These are phyloP conservation scores for Onychostoma macrolepis DNA, from an alignment of 2,113 vertebrate genomes.

Conservation along the genomic window DNA sequence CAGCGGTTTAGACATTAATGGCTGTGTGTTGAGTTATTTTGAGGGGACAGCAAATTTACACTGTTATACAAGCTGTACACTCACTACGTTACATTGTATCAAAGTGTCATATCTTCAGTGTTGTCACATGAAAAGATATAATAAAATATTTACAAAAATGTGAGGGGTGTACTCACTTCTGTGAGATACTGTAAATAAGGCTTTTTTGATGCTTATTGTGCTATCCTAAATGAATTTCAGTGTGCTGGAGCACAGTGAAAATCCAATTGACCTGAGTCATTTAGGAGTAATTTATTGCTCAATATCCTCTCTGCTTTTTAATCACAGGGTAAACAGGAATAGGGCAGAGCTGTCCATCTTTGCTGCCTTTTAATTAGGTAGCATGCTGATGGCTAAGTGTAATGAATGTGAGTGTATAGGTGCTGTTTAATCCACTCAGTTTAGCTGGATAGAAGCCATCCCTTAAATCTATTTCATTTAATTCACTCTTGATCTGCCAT, in stretches of 20 bases:
- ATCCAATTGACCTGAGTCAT: conserved; percentile 59
- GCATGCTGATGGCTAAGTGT: conserved; percentile 54
- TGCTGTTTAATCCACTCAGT: conserved; percentile 66
- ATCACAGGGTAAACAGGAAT: conserved; percentile 52
- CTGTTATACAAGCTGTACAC: too few species aligned
- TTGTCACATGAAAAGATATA: too few species aligned
- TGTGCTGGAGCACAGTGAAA: conserved; percentile 30
- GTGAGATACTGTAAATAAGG: not conserved
- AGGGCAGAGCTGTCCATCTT: conserved; percentile 29
- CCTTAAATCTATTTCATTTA: conserved; percentile 66
- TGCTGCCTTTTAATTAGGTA: conserved; percentile 68
- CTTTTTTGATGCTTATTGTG: not conserved
- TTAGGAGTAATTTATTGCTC: conserved; percentile 41
- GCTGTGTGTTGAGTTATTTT: too few species aligned
- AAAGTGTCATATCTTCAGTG: too few species aligned
- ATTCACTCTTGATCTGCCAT: conserved; percentile 58
- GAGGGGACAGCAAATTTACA: too few species aligned
- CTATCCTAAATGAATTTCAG: not conserved
- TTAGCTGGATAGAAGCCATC: conserved; percentile 64
- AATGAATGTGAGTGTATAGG: conserved; percentile 56
- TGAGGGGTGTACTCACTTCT: too few species aligned
- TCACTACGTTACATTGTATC: too few species aligned
- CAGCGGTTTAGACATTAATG: too few species aligned
- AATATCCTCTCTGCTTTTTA: conserved; percentile 49
- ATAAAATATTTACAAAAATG: too few species aligned